Evolutionary conservation across 2,113 vertebrate genomes (phyloP).

Genomic region (Sturnira hondurensis): DNA sequence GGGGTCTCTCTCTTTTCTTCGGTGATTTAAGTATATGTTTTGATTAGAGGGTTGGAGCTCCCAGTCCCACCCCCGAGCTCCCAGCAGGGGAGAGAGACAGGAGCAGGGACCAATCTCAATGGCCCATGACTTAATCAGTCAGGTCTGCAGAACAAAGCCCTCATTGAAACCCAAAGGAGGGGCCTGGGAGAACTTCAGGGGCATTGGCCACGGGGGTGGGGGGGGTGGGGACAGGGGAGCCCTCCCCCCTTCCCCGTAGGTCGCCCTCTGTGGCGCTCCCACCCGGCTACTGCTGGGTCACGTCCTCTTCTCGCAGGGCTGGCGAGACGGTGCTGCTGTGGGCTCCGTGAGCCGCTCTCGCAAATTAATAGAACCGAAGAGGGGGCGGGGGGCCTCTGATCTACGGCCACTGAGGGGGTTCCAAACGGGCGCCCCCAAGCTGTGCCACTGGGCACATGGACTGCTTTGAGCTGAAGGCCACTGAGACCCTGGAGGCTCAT

Average conservation of each 20-base stretch:
- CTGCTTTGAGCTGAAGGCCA: background rate
- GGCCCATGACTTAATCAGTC: background rate
- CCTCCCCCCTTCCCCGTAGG: background rate
- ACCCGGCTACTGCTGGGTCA: background rate
- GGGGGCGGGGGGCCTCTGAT: background rate
- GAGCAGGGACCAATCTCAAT: background rate
- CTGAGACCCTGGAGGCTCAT: background rate
- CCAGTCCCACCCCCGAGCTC: no score
- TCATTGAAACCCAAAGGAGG: background rate
- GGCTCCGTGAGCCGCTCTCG: background rate
- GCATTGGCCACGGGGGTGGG: background rate
- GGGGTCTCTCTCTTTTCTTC: background rate
- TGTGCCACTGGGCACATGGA: background rate
- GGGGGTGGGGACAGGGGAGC: background rate
- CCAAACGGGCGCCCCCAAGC: background rate
- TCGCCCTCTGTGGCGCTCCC: accelerated
- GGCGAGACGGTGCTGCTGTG: background rate
- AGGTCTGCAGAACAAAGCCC: accelerated
- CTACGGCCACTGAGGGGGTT: background rate
- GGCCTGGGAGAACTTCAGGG: background rate
- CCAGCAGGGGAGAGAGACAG: background rate
- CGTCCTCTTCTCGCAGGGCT: background rate
- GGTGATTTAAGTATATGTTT: background rate
- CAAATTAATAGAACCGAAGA: background rate
- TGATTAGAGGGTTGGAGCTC: background rate